Evolutionary conservation across 2,888 invertebrate genomes (phyloP).

Genomic region (Xestia xanthographa): DNA sequence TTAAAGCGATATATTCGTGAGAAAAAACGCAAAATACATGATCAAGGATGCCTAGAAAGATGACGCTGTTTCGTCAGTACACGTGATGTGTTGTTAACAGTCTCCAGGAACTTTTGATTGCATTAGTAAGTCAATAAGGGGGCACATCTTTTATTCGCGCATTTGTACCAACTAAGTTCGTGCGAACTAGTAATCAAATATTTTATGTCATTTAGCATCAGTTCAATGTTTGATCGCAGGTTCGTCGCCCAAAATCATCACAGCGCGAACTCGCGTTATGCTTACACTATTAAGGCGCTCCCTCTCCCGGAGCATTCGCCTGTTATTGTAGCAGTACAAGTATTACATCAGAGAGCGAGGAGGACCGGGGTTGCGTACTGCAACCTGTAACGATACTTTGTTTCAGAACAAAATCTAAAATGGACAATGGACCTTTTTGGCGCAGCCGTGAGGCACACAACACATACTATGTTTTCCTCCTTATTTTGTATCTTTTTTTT

Average conservation of each 20-base stretch:
- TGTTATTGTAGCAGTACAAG: not conserved
- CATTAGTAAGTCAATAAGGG: not conserved
- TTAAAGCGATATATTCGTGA: not conserved
- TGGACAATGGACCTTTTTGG: no score
- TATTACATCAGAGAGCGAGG: not conserved
- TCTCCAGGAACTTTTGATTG: not conserved
- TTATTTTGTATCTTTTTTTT: no score
- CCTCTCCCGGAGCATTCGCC: not conserved
- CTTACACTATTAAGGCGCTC: not conserved
- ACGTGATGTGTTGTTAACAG: not conserved
- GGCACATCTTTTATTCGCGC: not conserved
- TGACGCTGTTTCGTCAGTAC: not conserved
- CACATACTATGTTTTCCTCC: no score
- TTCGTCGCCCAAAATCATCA: not conserved
- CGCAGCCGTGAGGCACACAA: no score
- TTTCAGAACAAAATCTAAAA: no score
- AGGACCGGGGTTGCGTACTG: not conserved
- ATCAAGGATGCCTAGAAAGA: not conserved
- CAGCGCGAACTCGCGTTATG: not conserved
- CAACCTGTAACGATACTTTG: not conserved
- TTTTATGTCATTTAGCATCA: not conserved
- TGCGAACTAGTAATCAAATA: not conserved
- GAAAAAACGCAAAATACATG: not conserved
- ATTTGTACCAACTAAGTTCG: not conserved
- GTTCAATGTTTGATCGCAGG: not conserved